phyloP scores from a whole-genome alignment of 2,888 invertebrate species.

The Baronia brevicornis region DNA sequence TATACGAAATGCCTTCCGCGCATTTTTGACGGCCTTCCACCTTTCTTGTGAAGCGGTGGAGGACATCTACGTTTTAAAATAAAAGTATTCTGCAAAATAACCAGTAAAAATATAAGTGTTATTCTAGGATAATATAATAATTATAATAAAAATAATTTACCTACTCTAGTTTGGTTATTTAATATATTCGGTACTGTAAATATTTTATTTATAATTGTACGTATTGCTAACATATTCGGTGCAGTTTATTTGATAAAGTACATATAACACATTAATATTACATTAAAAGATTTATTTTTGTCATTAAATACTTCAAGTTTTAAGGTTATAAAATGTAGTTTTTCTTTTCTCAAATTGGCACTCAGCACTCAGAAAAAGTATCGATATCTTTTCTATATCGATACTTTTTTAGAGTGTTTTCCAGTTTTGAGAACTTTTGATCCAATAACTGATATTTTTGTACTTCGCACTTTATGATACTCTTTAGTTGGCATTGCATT shows the following conservation, averaged over 20 bases:
- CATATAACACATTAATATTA: background rate
- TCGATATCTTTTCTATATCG: no score
- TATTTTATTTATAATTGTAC: conserved; percentile 8
- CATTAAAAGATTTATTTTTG: background rate
- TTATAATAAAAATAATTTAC: conserved; percentile 3
- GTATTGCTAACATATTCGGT: conserved; percentile 10
- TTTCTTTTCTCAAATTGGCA: no score
- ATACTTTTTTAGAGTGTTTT: no score
- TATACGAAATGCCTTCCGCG: conserved; percentile 81
- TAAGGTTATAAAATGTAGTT: no score
- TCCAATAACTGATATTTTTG: no score
- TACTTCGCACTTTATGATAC: no score
- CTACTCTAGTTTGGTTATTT: conserved; percentile 15
- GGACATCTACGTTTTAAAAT: conserved; percentile 80
- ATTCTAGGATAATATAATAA: no score
- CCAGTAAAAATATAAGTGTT: no score
- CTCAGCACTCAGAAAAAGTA: no score
- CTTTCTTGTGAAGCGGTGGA: conserved; percentile 76
- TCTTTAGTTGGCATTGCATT: no score
- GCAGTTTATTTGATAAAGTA: background rate
- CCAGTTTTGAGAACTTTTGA: no score
- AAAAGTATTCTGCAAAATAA: conserved; percentile 80
- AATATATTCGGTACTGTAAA: conserved; percentile 4
- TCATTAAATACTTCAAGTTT: no score
- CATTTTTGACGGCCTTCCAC: conserved; percentile 65